Evolutionary conservation across 2,113 vertebrate species (phyloP), one percentile per base, ranked within the genome.

Genomic region (Regulus satrapa): DNA sequence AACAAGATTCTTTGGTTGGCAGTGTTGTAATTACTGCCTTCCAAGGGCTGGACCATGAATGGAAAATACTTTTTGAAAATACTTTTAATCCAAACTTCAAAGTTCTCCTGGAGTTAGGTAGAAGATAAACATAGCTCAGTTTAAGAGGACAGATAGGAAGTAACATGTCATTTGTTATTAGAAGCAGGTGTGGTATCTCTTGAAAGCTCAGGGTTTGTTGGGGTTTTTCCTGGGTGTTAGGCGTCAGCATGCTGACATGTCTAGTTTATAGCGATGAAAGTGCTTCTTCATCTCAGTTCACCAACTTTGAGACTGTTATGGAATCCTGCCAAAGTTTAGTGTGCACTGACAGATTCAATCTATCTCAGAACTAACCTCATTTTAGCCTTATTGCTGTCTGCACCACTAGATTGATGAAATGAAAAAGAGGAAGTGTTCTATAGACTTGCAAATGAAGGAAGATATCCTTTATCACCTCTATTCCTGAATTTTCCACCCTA

Each of bases 251-350:
- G 73, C 69, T 67, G 71, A 79, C 64, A 81, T 52, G 55, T 92
- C 85, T 88, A 23, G 72, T 79, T 89, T 93, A 86, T 48, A 76
- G 88, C 6, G 4, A 48, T 25, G 55, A 92, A 93, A 93, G 82
- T 52, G 11, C 54, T 97, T 82, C 92, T 96, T 95, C 92, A 88
- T 84, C 79, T 85, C 58, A 10, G 36, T 66, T 95, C 94, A 84
- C 58, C 85, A 94, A 59, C 86, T 88, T 79, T 9, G 40, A 85
- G 78, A 40, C 46, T 87, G 8, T 63, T 95, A 92, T 80, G 97
- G 97, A 97, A 91, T 24, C n/a, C 51, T 75, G 94, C 97, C 96
- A 97, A 96, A 77, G 66, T 86, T 85, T 80, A 91, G 76, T 83
- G 56, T 62, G 61, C 76, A 54, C 73, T 92, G 92, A 94, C 94